phyloP scores from a whole-genome alignment of 1,140 invertebrate genomes.

The Pseudomyrmex cubaensis region DNA sequence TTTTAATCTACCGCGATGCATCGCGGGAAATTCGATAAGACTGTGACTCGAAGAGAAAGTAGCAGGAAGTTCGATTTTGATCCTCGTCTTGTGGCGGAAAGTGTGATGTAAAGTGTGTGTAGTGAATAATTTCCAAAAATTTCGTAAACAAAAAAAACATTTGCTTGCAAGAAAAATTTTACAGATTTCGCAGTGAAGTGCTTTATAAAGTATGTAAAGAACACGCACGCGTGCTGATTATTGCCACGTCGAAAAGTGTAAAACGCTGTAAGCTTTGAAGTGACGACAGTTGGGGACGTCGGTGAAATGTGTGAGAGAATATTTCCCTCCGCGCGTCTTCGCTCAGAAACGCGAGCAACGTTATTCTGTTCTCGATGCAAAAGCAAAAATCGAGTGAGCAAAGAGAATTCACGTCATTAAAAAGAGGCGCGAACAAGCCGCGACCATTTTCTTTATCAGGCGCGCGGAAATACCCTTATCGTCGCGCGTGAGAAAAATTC shows the following conservation, averaged over 20 bases:
- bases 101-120: constrained; percentile 6
- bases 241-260: not conserved
- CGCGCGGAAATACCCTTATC: constrained; percentile 73
- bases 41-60: not conserved
- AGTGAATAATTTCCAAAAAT: not conserved
- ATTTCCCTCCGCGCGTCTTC: not conserved
- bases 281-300: not conserved
- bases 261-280: not conserved
- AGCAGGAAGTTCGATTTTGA: not conserved
- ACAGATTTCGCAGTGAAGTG: not conserved
- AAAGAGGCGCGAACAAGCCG: constrained; percentile 66
- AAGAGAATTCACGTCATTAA: constrained; percentile 72
- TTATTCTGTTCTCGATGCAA: no score
- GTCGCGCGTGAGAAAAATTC: constrained; percentile 61
- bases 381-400: constrained; percentile 33
- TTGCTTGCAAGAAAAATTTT: not conserved
- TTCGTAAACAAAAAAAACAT: not conserved
- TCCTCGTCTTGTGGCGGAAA: not conserved
- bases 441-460: constrained; percentile 75
- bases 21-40: not conserved
- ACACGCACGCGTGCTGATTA: not conserved
- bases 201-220: not conserved
- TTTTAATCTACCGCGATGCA: not conserved
- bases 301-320: no score
- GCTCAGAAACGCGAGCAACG: not conserved